These are phyloP conservation scores for Phortica variegata DNA, from an alignment of 1,140 invertebrate species.

Conservation along the genomic window DNA sequence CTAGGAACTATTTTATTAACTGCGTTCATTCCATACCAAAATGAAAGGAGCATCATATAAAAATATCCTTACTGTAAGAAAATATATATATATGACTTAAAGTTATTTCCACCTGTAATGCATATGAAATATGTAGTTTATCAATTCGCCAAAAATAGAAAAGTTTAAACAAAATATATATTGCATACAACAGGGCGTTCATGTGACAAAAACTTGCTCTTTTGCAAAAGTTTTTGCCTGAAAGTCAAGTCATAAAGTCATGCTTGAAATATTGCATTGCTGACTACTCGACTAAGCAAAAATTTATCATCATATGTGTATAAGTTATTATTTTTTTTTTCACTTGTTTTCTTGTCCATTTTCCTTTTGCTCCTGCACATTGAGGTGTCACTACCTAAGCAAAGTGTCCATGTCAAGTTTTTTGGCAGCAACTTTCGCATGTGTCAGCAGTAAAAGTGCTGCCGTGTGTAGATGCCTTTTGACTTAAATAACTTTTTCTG, in stretches of 20 bases:
- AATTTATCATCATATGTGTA: slow-evolving; percentile 3
- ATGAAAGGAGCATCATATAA: slow-evolving; percentile 15
- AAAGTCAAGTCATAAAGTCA: slow-evolving; percentile 48
- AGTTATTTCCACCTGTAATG: no score
- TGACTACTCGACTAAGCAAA: slow-evolving; percentile 24
- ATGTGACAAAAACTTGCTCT: slow-evolving; percentile 2
- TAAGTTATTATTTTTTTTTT: slow-evolving; percentile 1
- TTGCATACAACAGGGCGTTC: slow-evolving; percentile 25
- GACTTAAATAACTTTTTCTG: no score
- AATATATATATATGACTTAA: not conserved
- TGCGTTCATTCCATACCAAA: slow-evolving; percentile 35
- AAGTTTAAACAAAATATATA: slow-evolving; percentile 25
- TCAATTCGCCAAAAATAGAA: slow-evolving; percentile 10
- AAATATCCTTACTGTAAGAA: not conserved
- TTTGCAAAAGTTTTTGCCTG: not conserved
- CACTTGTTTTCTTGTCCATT: slow-evolving; percentile 2
- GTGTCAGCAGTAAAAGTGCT: no score
- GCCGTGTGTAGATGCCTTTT: no score
- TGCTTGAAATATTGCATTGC: slow-evolving; percentile 52
- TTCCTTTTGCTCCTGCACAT: slow-evolving; percentile 25
- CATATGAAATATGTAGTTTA: no score
- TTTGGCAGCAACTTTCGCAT: no score
- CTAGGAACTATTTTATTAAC: slow-evolving; percentile 29
- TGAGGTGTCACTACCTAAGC: no score
- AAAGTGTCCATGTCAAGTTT: no score